Conservation (phyloP, 2,113 vertebrate genomes). For the Tringa solitaria region DNA sequence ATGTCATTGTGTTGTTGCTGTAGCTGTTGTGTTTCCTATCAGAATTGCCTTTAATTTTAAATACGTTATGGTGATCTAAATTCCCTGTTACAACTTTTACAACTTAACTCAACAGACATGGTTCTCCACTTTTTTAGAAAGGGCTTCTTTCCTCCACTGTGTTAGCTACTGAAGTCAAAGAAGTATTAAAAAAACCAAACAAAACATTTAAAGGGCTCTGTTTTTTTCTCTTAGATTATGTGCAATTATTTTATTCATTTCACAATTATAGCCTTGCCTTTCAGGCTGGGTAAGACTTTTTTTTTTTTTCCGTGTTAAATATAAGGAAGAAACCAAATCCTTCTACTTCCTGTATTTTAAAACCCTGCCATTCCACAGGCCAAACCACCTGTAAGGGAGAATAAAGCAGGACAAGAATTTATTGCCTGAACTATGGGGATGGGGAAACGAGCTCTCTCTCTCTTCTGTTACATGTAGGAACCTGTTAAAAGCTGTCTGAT, state of each 20-base stretch:
- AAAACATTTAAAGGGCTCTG: background rate
- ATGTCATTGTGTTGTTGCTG: rapidly evolving
- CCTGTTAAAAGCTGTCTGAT: background rate
- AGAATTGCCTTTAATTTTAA: background rate
- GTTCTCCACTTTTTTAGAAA: background rate
- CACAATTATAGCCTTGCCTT: background rate
- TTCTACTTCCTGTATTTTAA: background rate
- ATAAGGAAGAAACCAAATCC: background rate
- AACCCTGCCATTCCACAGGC: background rate
- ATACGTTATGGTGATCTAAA: background rate
- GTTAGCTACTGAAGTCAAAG: background rate
- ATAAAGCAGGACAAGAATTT: background rate
- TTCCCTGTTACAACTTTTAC: background rate
- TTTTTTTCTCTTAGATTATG: background rate
- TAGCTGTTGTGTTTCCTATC: background rate
- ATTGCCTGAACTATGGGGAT: background rate
- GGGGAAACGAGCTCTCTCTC: background rate
- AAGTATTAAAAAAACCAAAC: background rate
- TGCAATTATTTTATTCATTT: constrained; percentile 10
- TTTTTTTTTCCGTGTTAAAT: background rate
- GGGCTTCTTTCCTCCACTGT: background rate
- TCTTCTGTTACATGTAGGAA: background rate
- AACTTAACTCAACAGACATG: background rate
- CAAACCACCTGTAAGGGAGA: background rate
- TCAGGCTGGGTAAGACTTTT: background rate